Evolutionary conservation across 2,888 invertebrate species (phyloP).

Genomic region (Leptinotarsa peninsularis): DNA sequence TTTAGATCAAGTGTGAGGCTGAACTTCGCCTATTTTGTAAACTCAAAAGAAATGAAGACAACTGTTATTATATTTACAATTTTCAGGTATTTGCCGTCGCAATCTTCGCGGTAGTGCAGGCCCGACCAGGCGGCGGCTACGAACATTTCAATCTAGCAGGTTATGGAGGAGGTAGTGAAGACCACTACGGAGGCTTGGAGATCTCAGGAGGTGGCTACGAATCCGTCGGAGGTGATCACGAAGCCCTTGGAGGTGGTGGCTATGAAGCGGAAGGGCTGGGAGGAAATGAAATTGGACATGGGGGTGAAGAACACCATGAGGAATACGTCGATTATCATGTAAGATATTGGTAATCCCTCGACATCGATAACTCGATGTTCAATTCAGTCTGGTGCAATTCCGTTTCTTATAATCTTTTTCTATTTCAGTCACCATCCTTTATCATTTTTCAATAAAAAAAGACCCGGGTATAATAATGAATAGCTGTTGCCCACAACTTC

Average conservation of each 20-base stretch:
- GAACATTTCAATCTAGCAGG: constrained; percentile 55
- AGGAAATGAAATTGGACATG: constrained; percentile 47
- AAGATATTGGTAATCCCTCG: constrained; percentile 40
- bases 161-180: constrained; percentile 49
- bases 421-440: too few relatives aligned
- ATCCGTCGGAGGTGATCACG: constrained; percentile 35
- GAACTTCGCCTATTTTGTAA: too few relatives aligned
- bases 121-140: constrained; percentile 59
- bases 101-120: constrained; percentile 58
- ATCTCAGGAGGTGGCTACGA: constrained; percentile 29
- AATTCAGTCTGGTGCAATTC: too few relatives aligned
- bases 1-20: too few relatives aligned
- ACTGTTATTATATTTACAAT: not conserved
- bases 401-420: too few relatives aligned
- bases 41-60: too few relatives aligned
- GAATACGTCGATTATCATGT: constrained; percentile 61
- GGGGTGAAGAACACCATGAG: constrained; percentile 49
- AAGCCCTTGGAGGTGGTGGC: constrained; percentile 23
- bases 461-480: too few relatives aligned
- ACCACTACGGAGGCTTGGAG: constrained; percentile 32
- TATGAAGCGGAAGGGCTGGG: constrained; percentile 38
- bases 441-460: too few relatives aligned
- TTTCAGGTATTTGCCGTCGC: constrained; percentile 58
- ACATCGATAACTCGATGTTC: too few relatives aligned
- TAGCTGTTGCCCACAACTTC: too few relatives aligned